Evolutionary conservation across 2,797 vertebrate genomes (phyloP), one percentile per base, ranked within the genome.

Genomic region (Spea hammondii): DNA sequence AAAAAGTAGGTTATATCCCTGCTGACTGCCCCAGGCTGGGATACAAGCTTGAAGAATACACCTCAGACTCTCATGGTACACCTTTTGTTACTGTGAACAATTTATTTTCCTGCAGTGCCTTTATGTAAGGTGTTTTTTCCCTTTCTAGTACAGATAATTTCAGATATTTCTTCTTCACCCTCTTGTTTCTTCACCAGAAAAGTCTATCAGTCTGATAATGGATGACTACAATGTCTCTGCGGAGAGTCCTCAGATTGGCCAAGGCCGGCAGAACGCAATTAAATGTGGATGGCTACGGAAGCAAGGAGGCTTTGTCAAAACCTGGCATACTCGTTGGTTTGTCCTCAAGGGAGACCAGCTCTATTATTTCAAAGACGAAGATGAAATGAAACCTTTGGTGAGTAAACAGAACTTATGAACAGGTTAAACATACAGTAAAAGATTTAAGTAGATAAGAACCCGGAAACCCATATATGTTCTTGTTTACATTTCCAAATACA

Each of bases 241-340:
- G 12, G 90, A 92, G 87, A 87, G 84, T 48, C 87, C 90, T 46
- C 91, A 87, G 13, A 89, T 77, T 59, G 77, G 90, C 32, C 90
- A 86, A 55, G 89, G 85, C 17, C 88, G 84, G 82, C 91, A 89
- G 0, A 77, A 78, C 13, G 89, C 94, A 83, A 55, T 93, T 78
- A 95, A 95, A 86, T 93, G 96, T 82, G 98, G 98, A 80, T 99
- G 97, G 97, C 93, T 99, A 84, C 91, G 95, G 86, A 99, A 99
- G 92, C 97, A 99, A 88, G 98, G 98, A 14, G 97, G 97, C 70
- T 99, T 99, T 6, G 96, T 99, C 73, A 99, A 99, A 93, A 98
- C 97, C 9, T 99, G 97, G 98, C 97, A 99, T 87, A 96, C 93
- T 0, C 96, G 96, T 78, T 99, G 97, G 97, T 99, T 99, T 84